Conservation (phyloP, 2,888 invertebrate species). For the Fragum sueziense region DNA sequence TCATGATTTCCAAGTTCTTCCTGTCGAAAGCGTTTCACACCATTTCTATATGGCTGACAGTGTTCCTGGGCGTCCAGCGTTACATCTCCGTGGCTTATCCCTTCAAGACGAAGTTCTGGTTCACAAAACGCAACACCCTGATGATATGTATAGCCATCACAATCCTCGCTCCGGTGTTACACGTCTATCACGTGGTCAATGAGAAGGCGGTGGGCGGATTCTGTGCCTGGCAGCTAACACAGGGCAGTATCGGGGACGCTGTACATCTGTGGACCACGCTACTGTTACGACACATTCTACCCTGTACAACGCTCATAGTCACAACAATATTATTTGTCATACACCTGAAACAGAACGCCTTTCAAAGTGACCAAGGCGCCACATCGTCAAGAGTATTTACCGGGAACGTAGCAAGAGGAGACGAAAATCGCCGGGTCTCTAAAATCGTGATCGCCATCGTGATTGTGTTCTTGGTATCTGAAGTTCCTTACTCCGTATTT, state of each 20-base stretch:
- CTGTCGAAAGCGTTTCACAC: conserved; percentile 55
- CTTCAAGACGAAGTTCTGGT: conserved; percentile 21
- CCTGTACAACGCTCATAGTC: conserved; percentile 14
- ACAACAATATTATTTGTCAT: conserved; percentile 34
- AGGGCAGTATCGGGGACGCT: conserved; percentile 18
- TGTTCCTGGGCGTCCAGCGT: conserved; percentile 56
- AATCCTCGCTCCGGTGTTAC: conserved; percentile 26
- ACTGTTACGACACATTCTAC: conserved; percentile 29
- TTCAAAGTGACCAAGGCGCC: neutral
- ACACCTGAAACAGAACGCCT: neutral
- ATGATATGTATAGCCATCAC: conserved; percentile 15
- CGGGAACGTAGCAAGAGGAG: neutral
- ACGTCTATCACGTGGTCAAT: conserved; percentile 26
- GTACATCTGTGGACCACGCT: conserved; percentile 26
- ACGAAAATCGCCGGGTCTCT: conserved; percentile 31
- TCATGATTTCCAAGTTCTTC: conserved; percentile 50
- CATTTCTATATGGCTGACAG: conserved; percentile 60
- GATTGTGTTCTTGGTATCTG: conserved; percentile 38
- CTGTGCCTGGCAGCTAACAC: conserved; percentile 27
- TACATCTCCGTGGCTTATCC: conserved; percentile 38
- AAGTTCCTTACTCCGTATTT: conserved; percentile 40
- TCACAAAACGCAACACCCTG: conserved; percentile 5
- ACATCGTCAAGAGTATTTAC: neutral
- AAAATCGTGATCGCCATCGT: conserved; percentile 35
- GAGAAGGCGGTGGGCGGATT: conserved; percentile 27